phyloP scores from a whole-genome alignment of 2,797 vertebrate genomes.

The Decapterus maruadsi region DNA sequence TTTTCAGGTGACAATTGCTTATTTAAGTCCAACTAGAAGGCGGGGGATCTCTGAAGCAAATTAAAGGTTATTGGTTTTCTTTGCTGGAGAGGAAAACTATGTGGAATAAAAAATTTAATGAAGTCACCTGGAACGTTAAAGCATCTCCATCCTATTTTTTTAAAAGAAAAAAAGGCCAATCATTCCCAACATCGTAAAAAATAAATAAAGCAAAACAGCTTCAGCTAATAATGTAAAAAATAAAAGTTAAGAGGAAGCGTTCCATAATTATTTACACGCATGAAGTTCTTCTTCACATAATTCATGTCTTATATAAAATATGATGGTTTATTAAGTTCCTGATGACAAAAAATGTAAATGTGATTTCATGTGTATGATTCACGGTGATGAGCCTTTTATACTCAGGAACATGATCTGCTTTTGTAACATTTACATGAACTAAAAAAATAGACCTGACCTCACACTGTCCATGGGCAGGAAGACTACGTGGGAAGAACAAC shows the following conservation, averaged over 20 bases:
- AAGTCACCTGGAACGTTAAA: constrained; percentile 17
- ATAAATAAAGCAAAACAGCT: background rate
- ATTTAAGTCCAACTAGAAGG: background rate
- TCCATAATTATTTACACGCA: constrained; percentile 10
- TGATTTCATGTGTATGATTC: background rate
- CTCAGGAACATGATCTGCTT: constrained; percentile 2
- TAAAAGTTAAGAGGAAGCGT: background rate
- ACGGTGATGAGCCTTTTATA: background rate
- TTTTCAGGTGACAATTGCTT: background rate
- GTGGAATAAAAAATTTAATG: constrained; percentile 9
- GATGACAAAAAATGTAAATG: background rate
- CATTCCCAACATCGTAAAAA: background rate
- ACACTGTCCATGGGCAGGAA: constrained; percentile 11
- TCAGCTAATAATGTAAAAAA: constrained; percentile 3
- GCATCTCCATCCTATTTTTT: background rate
- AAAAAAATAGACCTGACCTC: constrained; percentile 55
- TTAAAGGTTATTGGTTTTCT: constrained; percentile 4
- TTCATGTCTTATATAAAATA: constrained; percentile 2
- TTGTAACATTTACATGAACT: background rate
- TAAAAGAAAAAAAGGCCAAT: background rate
- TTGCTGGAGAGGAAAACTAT: background rate
- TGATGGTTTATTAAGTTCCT: background rate
- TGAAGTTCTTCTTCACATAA: background rate
- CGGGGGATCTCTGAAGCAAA: background rate
- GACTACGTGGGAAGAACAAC: constrained; percentile 13